Percentiles rank a stretch among this genome's conserved stretches.
Evolutionary conservation across 2,113 vertebrate genomes (phyloP).

Genomic region (Notarius lentiginosus): DNA sequence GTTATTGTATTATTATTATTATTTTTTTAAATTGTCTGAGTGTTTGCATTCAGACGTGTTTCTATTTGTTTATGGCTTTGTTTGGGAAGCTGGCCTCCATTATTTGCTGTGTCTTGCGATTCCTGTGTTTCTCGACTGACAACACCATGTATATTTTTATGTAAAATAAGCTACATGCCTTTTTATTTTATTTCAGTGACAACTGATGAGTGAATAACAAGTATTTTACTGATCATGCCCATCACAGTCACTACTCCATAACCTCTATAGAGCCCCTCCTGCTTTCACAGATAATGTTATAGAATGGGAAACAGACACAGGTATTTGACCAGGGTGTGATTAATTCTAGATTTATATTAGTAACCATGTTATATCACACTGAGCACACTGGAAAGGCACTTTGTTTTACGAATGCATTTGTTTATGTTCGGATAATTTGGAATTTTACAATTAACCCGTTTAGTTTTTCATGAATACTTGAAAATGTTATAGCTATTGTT

Average conservation of each 20-base stretch:
- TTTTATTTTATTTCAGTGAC: too few species aligned
- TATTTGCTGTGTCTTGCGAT: too few species aligned
- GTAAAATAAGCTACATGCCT: too few species aligned
- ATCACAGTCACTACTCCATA: not conserved
- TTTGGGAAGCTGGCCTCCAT: too few species aligned
- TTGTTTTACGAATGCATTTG: not conserved
- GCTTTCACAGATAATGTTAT: not conserved
- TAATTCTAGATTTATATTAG: not conserved
- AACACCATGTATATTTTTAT: too few species aligned
- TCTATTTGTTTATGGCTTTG: too few species aligned
- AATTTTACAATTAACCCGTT: not conserved
- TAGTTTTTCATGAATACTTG: not conserved
- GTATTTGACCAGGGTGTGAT: not conserved
- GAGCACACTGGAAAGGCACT: not conserved
- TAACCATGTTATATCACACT: not conserved
- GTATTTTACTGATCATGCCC: too few species aligned
- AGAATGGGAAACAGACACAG: not conserved
- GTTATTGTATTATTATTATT: not conserved
- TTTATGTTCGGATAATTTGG: not conserved
- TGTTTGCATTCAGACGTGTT: too few species aligned
- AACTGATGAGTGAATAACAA: too few species aligned
- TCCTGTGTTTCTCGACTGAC: too few species aligned
- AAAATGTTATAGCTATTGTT: not conserved
- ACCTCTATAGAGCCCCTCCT: not conserved
- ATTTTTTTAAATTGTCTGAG: not conserved